These are phyloP conservation scores for Sceloporus undulatus DNA, from an alignment of 2,113 vertebrate species.

Conservation along the genomic window DNA sequence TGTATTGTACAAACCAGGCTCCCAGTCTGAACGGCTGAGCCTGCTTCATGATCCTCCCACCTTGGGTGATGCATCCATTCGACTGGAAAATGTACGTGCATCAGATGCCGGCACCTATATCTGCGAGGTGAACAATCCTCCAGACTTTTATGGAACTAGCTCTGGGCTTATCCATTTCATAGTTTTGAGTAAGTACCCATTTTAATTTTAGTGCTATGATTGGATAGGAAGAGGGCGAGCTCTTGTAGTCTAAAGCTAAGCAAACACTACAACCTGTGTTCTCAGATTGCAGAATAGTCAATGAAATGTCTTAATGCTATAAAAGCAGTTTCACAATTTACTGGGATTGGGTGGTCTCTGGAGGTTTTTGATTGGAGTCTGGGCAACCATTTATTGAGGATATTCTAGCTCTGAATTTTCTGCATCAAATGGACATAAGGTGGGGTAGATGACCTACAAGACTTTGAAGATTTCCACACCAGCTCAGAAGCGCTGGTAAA, in stretches of 20 bases:
- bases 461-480: too few relatives aligned
- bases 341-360: too few relatives aligned
- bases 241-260: background rate
- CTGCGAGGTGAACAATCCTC: constrained; percentile 80
- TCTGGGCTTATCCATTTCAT: constrained; percentile 75
- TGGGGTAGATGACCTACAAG: too few relatives aligned
- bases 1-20: constrained; percentile 68
- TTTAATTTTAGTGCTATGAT: background rate
- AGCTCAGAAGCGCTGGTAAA: too few relatives aligned
- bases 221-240: background rate
- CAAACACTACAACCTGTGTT: too few relatives aligned
- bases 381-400: too few relatives aligned
- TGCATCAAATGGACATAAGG: too few relatives aligned
- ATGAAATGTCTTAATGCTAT: too few relatives aligned
- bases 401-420: too few relatives aligned
- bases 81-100: constrained; percentile 55
- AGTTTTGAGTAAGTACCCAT: constrained; percentile 66
- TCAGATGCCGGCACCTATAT: constrained; percentile 79
- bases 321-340: too few relatives aligned
- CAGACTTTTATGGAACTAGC: constrained; percentile 75
- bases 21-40: constrained; percentile 69
- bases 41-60: constrained; percentile 74
- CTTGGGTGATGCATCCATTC: constrained; percentile 73
- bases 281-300: too few relatives aligned
- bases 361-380: too few relatives aligned